These are phyloP conservation scores for Allygus modestus DNA, from an alignment of 2,888 invertebrate genomes.

Conservation along the genomic window DNA sequence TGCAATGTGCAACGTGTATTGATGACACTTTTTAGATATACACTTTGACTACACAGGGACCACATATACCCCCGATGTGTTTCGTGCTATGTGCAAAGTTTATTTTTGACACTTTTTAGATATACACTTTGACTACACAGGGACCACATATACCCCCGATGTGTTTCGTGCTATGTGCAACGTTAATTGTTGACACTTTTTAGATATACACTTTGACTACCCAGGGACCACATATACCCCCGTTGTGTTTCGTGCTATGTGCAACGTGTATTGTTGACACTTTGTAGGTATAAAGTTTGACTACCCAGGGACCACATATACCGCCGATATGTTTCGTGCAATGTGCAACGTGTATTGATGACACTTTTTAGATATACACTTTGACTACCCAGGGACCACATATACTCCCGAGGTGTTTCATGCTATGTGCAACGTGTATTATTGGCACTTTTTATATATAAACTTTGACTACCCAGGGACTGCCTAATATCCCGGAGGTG, in stretches of 20 bases:
- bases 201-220: not conserved
- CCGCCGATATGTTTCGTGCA: not conserved
- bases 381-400: not conserved
- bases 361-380: slow-evolving; percentile 4
- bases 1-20: not conserved
- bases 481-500: not conserved
- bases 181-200: not conserved
- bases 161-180: not conserved
- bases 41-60: not conserved
- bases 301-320: not conserved
- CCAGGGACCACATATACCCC: not conserved
- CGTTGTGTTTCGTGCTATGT: not conserved
- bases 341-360: not conserved
- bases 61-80: not conserved
- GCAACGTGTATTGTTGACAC: not conserved
- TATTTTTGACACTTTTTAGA: not conserved
- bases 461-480: not conserved
- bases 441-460: slow-evolving; percentile 1
- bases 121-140: not conserved
- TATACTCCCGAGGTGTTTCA: not conserved
- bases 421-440: not conserved
- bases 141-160: not conserved
- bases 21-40: not conserved
- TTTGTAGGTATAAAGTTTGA: slow-evolving; percentile 11
- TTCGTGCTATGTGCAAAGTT: not conserved